These are phyloP conservation scores for Nomada fucata DNA, from an alignment of 2,888 invertebrate genomes.

Conservation along the genomic window DNA sequence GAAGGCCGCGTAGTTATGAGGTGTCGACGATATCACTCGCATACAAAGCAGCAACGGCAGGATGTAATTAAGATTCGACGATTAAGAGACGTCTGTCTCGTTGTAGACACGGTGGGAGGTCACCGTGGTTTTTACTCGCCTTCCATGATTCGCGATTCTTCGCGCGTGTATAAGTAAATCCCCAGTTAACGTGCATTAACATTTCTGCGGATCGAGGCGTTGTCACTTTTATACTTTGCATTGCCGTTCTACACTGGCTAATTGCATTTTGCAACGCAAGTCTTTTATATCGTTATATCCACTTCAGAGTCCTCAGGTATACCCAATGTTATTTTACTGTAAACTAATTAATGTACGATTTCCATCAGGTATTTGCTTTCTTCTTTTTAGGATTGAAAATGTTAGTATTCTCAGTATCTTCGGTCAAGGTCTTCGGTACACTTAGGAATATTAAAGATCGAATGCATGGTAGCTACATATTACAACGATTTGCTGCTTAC, in stretches of 20 bases:
- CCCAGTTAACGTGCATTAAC: neutral
- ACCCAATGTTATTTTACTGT: too few relatives aligned
- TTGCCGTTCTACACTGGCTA: neutral
- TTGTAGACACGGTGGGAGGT: slow-evolving; percentile 43
- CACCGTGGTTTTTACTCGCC: slow-evolving; percentile 26
- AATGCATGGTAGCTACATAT: too few relatives aligned
- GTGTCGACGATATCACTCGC: slow-evolving; percentile 18
- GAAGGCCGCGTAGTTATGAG: slow-evolving; percentile 36
- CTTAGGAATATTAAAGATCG: too few relatives aligned
- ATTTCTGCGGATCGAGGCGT: neutral
- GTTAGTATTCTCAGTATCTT: too few relatives aligned
- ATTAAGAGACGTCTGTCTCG: slow-evolving; percentile 52
- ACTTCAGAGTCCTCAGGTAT: too few relatives aligned
- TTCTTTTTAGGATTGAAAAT: too few relatives aligned
- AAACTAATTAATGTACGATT: too few relatives aligned
- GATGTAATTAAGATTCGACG: slow-evolving; percentile 67
- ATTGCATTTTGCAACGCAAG: too few relatives aligned
- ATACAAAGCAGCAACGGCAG: slow-evolving; percentile 46
- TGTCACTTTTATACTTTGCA: slow-evolving; percentile 1
- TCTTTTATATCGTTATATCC: too few relatives aligned
- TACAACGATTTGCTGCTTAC: too few relatives aligned
- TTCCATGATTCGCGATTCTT: slow-evolving; percentile 29
- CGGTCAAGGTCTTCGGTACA: too few relatives aligned
- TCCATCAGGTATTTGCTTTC: too few relatives aligned
- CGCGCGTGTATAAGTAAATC: slow-evolving; percentile 19